phyloP scores from a whole-genome alignment of 2,113 vertebrate species.

The Bothrops jararaca region DNA sequence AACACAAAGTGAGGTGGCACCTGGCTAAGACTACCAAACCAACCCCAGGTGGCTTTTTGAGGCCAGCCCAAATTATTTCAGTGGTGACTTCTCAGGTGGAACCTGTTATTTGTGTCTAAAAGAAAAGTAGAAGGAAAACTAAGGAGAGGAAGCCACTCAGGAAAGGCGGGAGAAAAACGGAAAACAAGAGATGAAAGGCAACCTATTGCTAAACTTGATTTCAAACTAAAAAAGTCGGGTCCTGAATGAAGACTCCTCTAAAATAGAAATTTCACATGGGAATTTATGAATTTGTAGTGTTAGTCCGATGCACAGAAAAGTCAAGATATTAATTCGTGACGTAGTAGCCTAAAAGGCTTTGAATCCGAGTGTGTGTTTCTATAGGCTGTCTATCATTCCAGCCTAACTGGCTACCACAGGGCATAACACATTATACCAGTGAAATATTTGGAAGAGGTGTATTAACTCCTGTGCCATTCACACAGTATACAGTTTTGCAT shows the following conservation, averaged over 20 bases:
- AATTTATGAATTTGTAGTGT: background rate
- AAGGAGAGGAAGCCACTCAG: background rate
- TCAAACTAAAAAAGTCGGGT: background rate
- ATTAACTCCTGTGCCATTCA: slow-evolving; percentile 1
- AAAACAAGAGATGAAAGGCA: background rate
- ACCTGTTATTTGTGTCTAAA: background rate
- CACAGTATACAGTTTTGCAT: background rate
- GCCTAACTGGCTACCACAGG: background rate
- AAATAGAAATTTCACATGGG: background rate
- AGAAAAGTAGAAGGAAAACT: too few relatives aligned
- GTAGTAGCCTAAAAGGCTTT: background rate
- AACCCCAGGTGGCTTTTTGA: background rate
- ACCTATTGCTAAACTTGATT: background rate
- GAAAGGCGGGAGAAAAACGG: too few relatives aligned
- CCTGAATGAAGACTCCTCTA: background rate
- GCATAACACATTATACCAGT: background rate
- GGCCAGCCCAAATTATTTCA: background rate
- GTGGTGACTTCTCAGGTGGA: background rate
- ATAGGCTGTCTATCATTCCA: background rate
- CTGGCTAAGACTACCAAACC: background rate
- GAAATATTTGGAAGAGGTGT: background rate
- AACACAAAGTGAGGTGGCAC: background rate
- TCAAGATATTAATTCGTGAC: background rate
- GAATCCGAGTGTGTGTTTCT: background rate
- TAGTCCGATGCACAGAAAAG: background rate